Evolutionary conservation across 2,888 invertebrate genomes (phyloP), one percentile per base, ranked within the genome.

Genomic region (Steinernema hermaphroditum): DNA sequence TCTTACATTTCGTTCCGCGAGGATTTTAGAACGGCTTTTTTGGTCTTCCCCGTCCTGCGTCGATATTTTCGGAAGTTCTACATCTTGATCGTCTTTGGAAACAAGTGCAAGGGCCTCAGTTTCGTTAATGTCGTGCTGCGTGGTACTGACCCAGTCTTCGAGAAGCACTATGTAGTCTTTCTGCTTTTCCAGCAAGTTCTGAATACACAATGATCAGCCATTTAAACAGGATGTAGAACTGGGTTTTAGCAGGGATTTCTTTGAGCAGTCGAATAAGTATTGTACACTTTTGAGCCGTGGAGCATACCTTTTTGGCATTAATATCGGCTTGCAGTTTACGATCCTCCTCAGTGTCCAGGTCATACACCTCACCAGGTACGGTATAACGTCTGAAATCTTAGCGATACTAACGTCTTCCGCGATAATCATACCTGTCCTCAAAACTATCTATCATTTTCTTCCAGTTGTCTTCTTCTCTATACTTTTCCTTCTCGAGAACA

Each of bases 41-140:
- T 50, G 4, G 2, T 50, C 50, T 4, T 19, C 50, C 24, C 24
- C 62, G 6, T 29, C 62, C 4, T 62, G 27, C 62, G 62, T 24
- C 37, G 37, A 37, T 12, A n/a, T n/a, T n/a, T 27, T 29, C 2
- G 62, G 62, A 14, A 62, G 1, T 6, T 14, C 34, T n/a, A 6
- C 62, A 12, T 62, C 19, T 16, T 62, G 62, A 29, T n/a, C 19
- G 14, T 62, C 62, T 32, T 62, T 29, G 14, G 62, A 29, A 2
- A 62, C 32, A 2, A 62, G 27, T 16, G 62, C 32, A 1, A 62
- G 34, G 2, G 62, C 62, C 27, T 62, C 62, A 2, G 62, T 12
- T 32, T 62, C 62, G 29, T 62, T 62, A 32, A 62, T 62, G 62
- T 62, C 62, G 27, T 62, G 62, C 19, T 62, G 62, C 2, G 62